Evolutionary conservation across 2,888 invertebrate genomes (phyloP).

Genomic region (Drosophila falleni): DNA sequence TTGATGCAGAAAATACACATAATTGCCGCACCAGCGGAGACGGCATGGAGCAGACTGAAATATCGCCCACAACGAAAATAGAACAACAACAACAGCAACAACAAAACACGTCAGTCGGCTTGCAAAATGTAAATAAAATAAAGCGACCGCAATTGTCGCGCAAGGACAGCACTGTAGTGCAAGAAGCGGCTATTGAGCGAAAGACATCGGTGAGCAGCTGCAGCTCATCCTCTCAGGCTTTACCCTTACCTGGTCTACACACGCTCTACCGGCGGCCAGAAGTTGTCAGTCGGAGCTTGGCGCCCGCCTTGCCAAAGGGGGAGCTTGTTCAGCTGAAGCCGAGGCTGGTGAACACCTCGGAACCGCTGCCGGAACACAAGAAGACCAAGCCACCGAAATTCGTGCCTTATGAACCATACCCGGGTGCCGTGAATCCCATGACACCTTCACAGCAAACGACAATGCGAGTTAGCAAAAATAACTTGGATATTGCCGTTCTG

Average conservation of each 20-base stretch:
- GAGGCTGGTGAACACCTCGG: conserved; percentile 86
- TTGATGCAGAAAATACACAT: conserved; percentile 30
- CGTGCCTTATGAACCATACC: conserved; percentile 95
- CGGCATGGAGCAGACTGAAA: conserved; percentile 89
- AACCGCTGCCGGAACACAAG: conserved; percentile 74
- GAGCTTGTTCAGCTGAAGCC: conserved; percentile 88
- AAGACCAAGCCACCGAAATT: conserved; percentile 90
- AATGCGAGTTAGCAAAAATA: conserved; percentile 85
- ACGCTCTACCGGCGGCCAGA: conserved; percentile 79
- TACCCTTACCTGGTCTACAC: conserved; percentile 79
- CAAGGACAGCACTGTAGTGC: conserved; percentile 68
- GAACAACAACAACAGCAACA: conserved; percentile 38
- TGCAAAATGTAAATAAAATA: conserved; percentile 19
- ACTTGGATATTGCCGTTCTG: conserved; percentile 89
- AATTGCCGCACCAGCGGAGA: conserved; percentile 89
- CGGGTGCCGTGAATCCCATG: conserved; percentile 93
- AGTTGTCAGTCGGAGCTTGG: conserved; percentile 79
- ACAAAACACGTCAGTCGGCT: background rate
- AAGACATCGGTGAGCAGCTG: conserved; percentile 42
- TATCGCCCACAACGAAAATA: conserved; percentile 70
- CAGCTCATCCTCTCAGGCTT: conserved; percentile 25
- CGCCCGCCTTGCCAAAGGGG: conserved; percentile 86
- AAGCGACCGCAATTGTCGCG: conserved; percentile 64
- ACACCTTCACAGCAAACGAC: conserved; percentile 85
- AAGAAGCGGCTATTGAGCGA: conserved; percentile 65